phyloP scores from a whole-genome alignment of 2,888 invertebrate species.

The Cephonodes hylas region DNA sequence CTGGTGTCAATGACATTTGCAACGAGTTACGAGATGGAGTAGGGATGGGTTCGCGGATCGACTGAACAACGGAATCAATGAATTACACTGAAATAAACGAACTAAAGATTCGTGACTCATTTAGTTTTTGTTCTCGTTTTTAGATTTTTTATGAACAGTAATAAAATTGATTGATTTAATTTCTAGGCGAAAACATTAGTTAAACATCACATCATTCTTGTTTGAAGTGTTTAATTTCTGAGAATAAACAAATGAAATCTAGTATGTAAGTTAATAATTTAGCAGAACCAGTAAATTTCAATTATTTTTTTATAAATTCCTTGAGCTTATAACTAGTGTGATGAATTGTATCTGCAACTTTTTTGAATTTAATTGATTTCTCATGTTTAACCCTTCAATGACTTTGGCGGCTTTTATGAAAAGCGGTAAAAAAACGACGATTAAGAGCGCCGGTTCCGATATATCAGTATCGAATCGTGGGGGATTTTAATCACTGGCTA shows the following conservation, averaged over 20 bases:
- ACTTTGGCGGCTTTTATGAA: too few species aligned
- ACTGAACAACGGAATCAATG: not conserved
- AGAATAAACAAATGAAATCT: not conserved
- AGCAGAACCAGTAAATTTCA: too few species aligned
- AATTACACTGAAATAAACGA: not conserved
- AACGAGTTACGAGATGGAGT: not conserved
- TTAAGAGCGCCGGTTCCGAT: too few species aligned
- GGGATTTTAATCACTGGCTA: not conserved
- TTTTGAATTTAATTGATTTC: too few species aligned
- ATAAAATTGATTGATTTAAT: not conserved
- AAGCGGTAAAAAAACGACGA: too few species aligned
- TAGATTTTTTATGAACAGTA: not conserved
- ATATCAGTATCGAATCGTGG: too few species aligned
- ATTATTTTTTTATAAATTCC: too few species aligned
- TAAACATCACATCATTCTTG: not conserved
- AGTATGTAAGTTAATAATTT: too few species aligned
- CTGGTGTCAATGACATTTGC: conserved; percentile 13
- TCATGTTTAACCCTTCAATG: too few species aligned
- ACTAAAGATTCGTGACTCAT: not conserved
- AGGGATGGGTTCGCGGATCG: not conserved
- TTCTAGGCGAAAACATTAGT: not conserved
- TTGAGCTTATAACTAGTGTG: too few species aligned
- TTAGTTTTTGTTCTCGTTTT: too few species aligned
- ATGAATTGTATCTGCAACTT: too few species aligned
- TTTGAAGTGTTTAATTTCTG: not conserved